Conservation (phyloP, 2,113 vertebrate genomes). For the Gyps fulvus region DNA sequence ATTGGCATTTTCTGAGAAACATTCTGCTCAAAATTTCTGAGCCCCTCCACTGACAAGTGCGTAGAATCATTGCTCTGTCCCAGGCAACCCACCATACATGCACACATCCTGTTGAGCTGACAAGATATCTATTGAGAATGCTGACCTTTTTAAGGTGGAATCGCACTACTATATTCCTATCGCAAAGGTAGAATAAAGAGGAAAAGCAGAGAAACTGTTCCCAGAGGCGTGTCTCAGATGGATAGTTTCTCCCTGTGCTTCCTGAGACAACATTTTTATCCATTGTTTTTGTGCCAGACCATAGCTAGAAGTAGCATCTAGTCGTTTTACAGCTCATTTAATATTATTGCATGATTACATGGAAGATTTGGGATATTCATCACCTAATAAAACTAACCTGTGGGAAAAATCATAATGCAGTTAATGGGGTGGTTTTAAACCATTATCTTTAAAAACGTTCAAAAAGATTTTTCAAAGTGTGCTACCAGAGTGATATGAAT, state of each 20-base stretch:
- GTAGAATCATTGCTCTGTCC: background rate
- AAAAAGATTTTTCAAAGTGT: background rate
- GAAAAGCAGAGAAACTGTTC: background rate
- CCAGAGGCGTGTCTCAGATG: background rate
- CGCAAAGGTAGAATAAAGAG: background rate
- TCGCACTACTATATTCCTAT: background rate
- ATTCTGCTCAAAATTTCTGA: slow-evolving; percentile 42
- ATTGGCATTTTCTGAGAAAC: slow-evolving; percentile 50
- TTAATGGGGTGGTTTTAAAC: background rate
- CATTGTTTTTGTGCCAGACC: background rate
- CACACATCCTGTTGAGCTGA: background rate
- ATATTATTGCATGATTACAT: background rate
- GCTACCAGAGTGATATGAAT: background rate
- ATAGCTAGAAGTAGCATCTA: background rate
- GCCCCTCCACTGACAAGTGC: background rate
- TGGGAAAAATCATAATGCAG: background rate
- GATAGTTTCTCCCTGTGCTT: background rate
- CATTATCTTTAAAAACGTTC: background rate
- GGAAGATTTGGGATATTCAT: background rate
- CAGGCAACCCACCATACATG: background rate
- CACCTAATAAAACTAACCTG: background rate
- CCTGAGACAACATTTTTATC: background rate
- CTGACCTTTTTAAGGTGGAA: background rate
- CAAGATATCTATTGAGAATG: background rate
- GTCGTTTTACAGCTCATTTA: background rate